phyloP scores from a whole-genome alignment of 2,113 vertebrate species.

The Hemiprocne comata region DNA sequence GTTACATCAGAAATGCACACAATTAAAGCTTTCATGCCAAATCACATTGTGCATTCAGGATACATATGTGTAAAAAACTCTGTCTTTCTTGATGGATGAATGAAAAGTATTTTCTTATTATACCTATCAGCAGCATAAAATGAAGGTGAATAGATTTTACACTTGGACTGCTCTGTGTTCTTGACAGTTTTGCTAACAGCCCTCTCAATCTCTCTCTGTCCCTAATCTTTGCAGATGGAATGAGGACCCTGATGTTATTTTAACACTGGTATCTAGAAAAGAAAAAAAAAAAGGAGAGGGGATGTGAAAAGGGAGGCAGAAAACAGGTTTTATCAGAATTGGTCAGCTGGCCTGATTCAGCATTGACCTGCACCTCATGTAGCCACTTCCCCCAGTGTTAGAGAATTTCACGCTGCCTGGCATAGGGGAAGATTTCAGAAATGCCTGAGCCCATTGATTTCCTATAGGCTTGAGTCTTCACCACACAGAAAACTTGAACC shows the following conservation, averaged over 20 bases:
- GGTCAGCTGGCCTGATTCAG: background rate
- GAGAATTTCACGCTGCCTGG: background rate
- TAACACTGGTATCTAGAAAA: background rate
- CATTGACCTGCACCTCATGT: background rate
- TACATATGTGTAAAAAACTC: background rate
- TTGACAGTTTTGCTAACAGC: conserved; percentile 38
- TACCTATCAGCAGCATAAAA: background rate
- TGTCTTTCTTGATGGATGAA: conserved; percentile 5
- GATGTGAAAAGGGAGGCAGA: background rate
- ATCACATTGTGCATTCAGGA: background rate
- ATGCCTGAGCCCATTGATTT: conserved; percentile 13
- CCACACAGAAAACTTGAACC: background rate
- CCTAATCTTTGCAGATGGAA: conserved; percentile 15
- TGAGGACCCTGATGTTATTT: background rate
- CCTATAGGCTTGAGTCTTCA: background rate
- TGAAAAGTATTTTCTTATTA: conserved; percentile 40
- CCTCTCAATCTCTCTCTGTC: background rate
- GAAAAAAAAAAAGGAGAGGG: background rate
- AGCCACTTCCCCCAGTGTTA: background rate
- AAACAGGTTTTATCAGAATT: background rate
- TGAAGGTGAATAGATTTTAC: conserved; percentile 53
- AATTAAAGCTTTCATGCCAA: conserved; percentile 3
- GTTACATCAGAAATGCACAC: background rate
- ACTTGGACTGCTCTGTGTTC: background rate
- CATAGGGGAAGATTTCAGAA: background rate